These are phyloP conservation scores for Melanogrammus aeglefinus DNA, from an alignment of 2,797 vertebrate species.

Conservation along the genomic window DNA sequence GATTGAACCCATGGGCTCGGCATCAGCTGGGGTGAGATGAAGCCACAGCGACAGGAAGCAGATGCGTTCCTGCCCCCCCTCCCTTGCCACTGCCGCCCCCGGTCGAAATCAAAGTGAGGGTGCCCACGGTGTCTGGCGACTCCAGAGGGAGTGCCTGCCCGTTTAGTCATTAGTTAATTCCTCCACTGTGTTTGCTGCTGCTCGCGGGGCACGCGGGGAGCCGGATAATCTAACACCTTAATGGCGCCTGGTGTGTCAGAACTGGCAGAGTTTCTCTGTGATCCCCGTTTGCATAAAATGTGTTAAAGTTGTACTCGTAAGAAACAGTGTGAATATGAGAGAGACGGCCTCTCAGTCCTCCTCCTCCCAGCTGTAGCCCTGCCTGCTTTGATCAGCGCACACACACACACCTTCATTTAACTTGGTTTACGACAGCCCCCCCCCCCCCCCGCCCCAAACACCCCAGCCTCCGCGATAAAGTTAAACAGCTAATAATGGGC, in stretches of 20 bases:
- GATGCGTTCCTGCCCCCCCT: not conserved
- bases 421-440: not conserved
- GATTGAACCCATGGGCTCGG: not conserved
- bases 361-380: not conserved
- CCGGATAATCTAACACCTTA: conserved; percentile 2
- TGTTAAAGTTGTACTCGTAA: not conserved
- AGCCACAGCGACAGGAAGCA: not conserved
- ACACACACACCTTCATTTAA: not conserved
- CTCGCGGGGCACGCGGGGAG: not conserved
- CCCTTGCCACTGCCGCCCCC: not conserved
- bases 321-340: not conserved
- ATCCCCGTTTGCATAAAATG: not conserved
- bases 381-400: not conserved
- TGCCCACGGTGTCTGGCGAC: not conserved
- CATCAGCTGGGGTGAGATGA: not conserved
- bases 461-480: not conserved
- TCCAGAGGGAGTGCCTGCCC: not conserved
- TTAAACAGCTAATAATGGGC: conserved; percentile 4
- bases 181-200: not conserved
- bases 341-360: not conserved
- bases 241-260: not conserved
- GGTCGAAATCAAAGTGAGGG: not conserved
- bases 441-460: too few species aligned
- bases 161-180: not conserved
- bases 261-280: not conserved